Percentiles rank a stretch among this genome's conserved stretches.
These are phyloP conservation scores for Calidris pugnax DNA, from an alignment of 2,113 vertebrate genomes.

Conservation along the genomic window DNA sequence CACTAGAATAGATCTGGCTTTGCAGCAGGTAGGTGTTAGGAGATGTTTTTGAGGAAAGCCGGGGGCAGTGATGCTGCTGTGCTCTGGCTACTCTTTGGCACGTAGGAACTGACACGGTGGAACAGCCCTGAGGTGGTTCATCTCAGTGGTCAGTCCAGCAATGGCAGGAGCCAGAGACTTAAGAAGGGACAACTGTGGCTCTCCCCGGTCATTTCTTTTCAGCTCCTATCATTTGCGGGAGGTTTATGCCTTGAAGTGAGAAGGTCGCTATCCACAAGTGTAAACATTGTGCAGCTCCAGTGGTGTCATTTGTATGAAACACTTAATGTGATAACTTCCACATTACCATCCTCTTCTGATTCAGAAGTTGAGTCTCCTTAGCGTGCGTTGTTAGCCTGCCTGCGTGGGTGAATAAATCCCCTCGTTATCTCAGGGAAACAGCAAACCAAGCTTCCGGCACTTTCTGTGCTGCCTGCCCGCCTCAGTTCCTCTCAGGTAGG, in stretches of 20 bases:
- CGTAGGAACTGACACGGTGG: not conserved
- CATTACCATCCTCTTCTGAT: slow-evolving; percentile 19
- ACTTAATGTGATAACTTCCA: slow-evolving; percentile 15
- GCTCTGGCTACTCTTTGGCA: not conserved
- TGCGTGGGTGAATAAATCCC: slow-evolving; percentile 28
- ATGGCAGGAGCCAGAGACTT: not conserved
- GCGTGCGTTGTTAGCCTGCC: not conserved
- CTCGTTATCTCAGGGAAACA: not conserved
- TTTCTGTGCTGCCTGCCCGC: not conserved
- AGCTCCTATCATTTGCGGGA: not conserved
- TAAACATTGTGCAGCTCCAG: not conserved
- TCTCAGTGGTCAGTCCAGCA: not conserved
- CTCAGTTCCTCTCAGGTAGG: not conserved
- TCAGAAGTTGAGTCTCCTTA: slow-evolving; percentile 29
- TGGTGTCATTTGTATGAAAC: slow-evolving; percentile 15
- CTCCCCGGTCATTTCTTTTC: not conserved
- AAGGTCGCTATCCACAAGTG: not conserved
- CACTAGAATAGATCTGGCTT: not conserved
- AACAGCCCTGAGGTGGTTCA: not conserved
- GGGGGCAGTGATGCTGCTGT: not conserved
- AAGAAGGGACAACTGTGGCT: not conserved
- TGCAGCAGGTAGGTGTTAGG: not conserved
- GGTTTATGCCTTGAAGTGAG: not conserved
- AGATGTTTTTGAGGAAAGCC: not conserved
- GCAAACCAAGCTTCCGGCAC: not conserved